These are phyloP conservation scores for Drosophila rellima DNA, from an alignment of 2,888 invertebrate species.

Conservation along the genomic window DNA sequence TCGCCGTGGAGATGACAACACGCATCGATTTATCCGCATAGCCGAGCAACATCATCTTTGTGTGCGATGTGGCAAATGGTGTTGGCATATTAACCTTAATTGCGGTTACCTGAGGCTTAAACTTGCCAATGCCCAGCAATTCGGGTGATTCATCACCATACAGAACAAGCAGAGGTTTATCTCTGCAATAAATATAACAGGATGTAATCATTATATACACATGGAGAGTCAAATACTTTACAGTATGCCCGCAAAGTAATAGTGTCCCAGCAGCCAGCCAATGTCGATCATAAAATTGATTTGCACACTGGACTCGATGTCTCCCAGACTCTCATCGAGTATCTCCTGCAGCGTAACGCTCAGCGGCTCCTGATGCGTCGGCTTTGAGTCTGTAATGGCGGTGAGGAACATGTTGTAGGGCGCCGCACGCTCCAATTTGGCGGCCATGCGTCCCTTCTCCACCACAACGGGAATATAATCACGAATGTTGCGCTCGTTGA, in stretches of 20 bases:
- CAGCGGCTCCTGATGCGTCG: constrained; percentile 89
- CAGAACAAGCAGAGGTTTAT: constrained; percentile 90
- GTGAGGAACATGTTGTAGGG: constrained; percentile 93
- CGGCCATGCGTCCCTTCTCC: constrained; percentile 88
- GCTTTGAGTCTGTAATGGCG: constrained; percentile 88
- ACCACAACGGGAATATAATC: constrained; percentile 87
- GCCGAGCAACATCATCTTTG: constrained; percentile 95
- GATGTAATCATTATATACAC: background rate
- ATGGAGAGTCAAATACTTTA: constrained; percentile 77
- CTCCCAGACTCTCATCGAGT: constrained; percentile 92
- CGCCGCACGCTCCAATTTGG: constrained; percentile 89
- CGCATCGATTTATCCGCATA: constrained; percentile 93
- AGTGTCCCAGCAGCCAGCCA: constrained; percentile 95
- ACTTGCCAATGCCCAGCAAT: constrained; percentile 87
- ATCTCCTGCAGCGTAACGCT: constrained; percentile 92
- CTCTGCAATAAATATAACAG: constrained; percentile 85
- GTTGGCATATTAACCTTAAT: constrained; percentile 91
- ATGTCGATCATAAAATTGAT: constrained; percentile 97
- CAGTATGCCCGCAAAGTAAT: constrained; percentile 91
- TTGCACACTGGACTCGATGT: constrained; percentile 91
- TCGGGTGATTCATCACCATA: constrained; percentile 91
- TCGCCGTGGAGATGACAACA: constrained; percentile 96
- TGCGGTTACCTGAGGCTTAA: constrained; percentile 89
- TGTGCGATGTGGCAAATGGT: constrained; percentile 94
- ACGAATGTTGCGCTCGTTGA: constrained; percentile 80